Percentiles rank a stretch among this genome's conserved stretches.
Conservation (phyloP, 2,888 invertebrate genomes). For the Lapara coniferarum region DNA sequence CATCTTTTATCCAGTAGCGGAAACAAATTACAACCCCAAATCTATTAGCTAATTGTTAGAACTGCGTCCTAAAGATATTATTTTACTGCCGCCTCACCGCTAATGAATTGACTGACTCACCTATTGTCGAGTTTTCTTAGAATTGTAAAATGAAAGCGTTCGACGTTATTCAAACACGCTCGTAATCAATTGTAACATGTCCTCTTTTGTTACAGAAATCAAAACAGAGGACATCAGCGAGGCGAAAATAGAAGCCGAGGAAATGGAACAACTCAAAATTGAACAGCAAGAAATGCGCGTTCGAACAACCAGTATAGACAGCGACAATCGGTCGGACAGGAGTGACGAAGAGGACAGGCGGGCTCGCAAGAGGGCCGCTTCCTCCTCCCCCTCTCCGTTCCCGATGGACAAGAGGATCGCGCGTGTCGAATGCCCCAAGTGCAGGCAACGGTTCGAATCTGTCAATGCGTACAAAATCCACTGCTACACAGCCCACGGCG, state of each 20-base stretch:
- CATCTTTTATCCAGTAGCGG: conserved; percentile 58
- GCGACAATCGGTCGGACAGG: conserved; percentile 83
- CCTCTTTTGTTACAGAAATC: conserved; percentile 80
- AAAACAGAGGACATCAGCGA: conserved; percentile 79
- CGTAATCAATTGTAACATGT: conserved; percentile 69
- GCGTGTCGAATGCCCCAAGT: conserved; percentile 87
- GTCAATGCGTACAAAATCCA: conserved; percentile 89
- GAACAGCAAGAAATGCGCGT: conserved; percentile 63
- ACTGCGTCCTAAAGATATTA: conserved; percentile 56
- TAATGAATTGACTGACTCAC: conserved; percentile 75
- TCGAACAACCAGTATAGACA: conserved; percentile 78
- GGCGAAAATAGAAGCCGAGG: conserved; percentile 71
- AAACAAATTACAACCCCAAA: conserved; percentile 44
- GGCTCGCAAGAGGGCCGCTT: conserved; percentile 71
- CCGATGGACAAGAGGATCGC: conserved; percentile 71
- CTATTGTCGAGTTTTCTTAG: conserved; percentile 80
- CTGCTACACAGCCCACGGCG: conserved; percentile 85
- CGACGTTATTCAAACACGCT: conserved; percentile 75
- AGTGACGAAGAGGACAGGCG: conserved; percentile 77
- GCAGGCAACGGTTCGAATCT: conserved; percentile 89
- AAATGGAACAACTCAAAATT: conserved; percentile 65
- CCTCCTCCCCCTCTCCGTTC: conserved; percentile 66
- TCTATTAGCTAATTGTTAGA: conserved; percentile 69
- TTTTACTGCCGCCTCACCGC: conserved; percentile 62
- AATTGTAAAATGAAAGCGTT: conserved; percentile 77